phyloP scores from a whole-genome alignment of 2,888 invertebrate genomes.

The Troilus luridus region DNA sequence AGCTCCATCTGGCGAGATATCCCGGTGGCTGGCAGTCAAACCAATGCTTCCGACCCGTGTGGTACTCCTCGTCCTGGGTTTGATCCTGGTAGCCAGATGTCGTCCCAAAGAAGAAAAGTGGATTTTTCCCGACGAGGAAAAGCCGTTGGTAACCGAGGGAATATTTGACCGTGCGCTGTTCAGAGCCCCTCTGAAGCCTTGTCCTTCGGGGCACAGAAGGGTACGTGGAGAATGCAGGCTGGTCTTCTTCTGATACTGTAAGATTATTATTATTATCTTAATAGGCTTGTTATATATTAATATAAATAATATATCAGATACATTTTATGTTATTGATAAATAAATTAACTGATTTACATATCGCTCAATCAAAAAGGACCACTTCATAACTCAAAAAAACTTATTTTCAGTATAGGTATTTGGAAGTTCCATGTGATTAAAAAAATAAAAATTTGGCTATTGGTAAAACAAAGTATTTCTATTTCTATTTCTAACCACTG shows the following conservation, averaged over 20 bases:
- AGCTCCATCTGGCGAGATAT: constrained; percentile 21
- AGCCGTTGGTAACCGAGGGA: not conserved
- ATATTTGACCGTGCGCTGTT: not conserved
- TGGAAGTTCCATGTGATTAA: too few relatives aligned
- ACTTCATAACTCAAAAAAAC: too few relatives aligned
- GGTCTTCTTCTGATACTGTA: not conserved
- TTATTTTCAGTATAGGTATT: too few relatives aligned
- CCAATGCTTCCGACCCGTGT: not conserved
- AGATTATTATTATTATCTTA: not conserved
- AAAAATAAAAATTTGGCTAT: too few relatives aligned
- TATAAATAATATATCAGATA: too few relatives aligned
- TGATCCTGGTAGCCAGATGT: not conserved
- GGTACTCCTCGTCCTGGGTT: not conserved
- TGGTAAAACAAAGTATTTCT: too few relatives aligned
- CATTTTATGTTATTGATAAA: too few relatives aligned
- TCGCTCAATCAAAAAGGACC: too few relatives aligned
- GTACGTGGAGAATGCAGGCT: constrained; percentile 36
- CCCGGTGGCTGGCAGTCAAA: not conserved
- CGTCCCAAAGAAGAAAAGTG: not conserved
- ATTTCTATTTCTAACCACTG: too few relatives aligned
- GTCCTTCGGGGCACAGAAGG: not conserved
- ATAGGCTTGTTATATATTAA: too few relatives aligned
- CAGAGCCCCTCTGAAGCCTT: not conserved
- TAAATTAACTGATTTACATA: too few relatives aligned
- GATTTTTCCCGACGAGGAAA: not conserved